These are phyloP conservation scores for Chouioia cunea DNA, from an alignment of 2,888 invertebrate genomes.

Conservation along the genomic window DNA sequence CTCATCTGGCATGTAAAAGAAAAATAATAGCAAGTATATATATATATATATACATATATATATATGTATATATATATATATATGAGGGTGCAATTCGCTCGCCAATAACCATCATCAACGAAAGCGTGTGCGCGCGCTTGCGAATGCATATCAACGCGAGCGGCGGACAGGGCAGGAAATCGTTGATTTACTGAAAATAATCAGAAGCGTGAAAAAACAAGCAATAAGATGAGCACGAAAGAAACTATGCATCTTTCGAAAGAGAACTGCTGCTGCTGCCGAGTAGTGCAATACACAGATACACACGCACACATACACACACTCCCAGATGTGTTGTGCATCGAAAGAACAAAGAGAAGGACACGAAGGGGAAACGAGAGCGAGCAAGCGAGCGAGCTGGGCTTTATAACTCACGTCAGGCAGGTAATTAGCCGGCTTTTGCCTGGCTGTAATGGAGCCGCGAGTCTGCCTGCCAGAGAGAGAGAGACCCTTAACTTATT, in stretches of 20 bases:
- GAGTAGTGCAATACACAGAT: neutral
- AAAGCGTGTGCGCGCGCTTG: neutral
- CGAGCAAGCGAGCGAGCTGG: conserved; percentile 44
- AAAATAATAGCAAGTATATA: too few relatives aligned
- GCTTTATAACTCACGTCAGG: conserved; percentile 69
- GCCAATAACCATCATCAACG: too few relatives aligned
- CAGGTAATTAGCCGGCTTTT: conserved; percentile 68
- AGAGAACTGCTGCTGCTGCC: neutral
- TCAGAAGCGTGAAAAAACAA: conserved; percentile 37
- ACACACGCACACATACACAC: neutral
- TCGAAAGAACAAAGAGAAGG: too few relatives aligned
- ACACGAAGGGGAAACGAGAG: neutral
- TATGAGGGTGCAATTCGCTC: too few relatives aligned
- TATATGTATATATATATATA: too few relatives aligned
- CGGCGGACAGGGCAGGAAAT: conserved; percentile 37
- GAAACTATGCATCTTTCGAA: conserved; percentile 24
- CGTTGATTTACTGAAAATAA: conserved; percentile 47
- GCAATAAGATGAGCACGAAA: conserved; percentile 16
- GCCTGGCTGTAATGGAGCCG: conserved; percentile 67
- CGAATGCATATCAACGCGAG: conserved; percentile 2
- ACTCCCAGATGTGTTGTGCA: neutral
- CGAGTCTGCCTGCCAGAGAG: conserved; percentile 48
- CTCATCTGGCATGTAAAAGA: too few relatives aligned
- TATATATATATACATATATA: too few relatives aligned
- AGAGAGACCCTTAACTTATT: conserved; percentile 67